Conservation (phyloP, 2,888 invertebrate species). For the Folsomia manolachei region DNA sequence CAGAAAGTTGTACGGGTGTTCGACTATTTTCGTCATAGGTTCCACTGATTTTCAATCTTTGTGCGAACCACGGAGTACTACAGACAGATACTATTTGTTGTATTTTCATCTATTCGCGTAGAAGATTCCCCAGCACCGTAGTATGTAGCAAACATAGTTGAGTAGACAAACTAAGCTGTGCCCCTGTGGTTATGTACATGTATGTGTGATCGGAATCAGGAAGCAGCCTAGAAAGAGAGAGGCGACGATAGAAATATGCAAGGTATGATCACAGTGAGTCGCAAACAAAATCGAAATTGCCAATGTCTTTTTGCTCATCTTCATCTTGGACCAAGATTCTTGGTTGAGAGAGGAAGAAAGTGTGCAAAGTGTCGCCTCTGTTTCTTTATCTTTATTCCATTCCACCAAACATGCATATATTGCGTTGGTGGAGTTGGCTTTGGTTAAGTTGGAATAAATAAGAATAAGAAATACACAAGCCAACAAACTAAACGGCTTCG, state of each 20-base stretch:
- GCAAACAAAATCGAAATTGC: not conserved
- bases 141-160: not conserved
- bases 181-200: not conserved
- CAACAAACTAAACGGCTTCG: too few relatives aligned
- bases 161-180: constrained; percentile 6
- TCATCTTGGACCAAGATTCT: too few relatives aligned
- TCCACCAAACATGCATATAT: too few relatives aligned
- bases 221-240: not conserved
- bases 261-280: not conserved
- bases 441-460: too few relatives aligned
- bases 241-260: not conserved
- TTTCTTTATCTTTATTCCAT: too few relatives aligned
- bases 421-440: too few relatives aligned
- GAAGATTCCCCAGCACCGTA: not conserved
- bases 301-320: not conserved
- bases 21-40: constrained; percentile 47
- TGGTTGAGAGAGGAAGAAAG: not conserved
- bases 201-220: not conserved
- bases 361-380: not conserved
- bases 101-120: not conserved
- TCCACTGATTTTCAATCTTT: constrained; percentile 38
- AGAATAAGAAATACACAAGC: too few relatives aligned
- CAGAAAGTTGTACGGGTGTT: constrained; percentile 25
- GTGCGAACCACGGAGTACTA: too few relatives aligned
- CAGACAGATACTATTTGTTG: not conserved